Conservation (phyloP, 2,888 invertebrate species). For the Heterodera filipjevi region DNA sequence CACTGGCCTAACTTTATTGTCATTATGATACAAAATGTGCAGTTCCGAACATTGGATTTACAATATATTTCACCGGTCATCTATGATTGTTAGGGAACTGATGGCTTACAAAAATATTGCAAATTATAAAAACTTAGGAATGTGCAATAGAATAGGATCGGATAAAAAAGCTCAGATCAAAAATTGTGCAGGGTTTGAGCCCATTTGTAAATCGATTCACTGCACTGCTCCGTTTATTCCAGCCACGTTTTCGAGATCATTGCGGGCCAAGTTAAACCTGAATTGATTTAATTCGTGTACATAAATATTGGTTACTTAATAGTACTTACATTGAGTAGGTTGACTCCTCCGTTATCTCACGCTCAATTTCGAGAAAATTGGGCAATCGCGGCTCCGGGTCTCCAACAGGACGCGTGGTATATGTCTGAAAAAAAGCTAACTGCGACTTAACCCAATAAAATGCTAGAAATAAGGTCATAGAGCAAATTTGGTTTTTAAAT, state of each 20-base stretch:
- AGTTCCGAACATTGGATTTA: no score
- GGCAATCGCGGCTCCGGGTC: slow-evolving; percentile 52
- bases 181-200: neutral
- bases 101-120: no score
- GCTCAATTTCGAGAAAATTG: slow-evolving; percentile 52
- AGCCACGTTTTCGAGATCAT: neutral
- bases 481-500: no score
- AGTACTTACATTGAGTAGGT: slow-evolving; percentile 54
- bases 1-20: neutral
- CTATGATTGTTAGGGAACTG: no score
- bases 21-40: neutral
- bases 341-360: slow-evolving; percentile 59
- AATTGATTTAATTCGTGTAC: no score
- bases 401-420: slow-evolving; percentile 55
- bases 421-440: slow-evolving; percentile 42
- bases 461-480: no score
- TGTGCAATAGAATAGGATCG: no score
- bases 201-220: neutral
- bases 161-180: neutral
- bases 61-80: no score
- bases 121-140: no score
- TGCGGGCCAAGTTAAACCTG: slow-evolving; percentile 21
- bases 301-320: no score
- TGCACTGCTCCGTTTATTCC: neutral
- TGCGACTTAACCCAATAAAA: no score